Evolutionary conservation across 2,113 vertebrate species (phyloP), one percentile per base, ranked within the genome.

Genomic region (Poecile atricapillus): DNA sequence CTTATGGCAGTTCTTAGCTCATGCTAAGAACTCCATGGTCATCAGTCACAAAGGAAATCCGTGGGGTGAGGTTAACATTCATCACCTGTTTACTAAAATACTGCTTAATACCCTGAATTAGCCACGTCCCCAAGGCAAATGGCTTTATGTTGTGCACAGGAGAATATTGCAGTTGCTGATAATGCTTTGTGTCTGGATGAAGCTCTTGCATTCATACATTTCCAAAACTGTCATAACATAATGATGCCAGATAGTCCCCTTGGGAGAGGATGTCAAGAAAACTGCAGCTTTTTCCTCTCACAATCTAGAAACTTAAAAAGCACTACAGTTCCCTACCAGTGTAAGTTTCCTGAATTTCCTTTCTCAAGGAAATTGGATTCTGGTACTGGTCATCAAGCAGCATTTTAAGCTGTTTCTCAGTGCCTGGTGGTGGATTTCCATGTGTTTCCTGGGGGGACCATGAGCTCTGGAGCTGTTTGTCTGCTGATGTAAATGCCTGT

Each of bases 401-500:
- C 49, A 28, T 73, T 70, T 73, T 56, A 62, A 79, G 23, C 47
- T 73, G 39, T 76, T 68, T 60, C 18, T 50, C 44, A 25, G 18
- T 71, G 33, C 44, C 10, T 56, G 71, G 37, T 89, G 46, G 49
- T 91, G 30, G 23, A 74, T 49, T 83, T 82, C 22, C 44, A 18
- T 83, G 27, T 71, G 22, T 67, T 85, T 83, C 28, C 28, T 83
- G 33, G 12, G 23, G 19, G 64, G 7, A 37, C 13, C 19, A 1
- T 62, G 53, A 76, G 43, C 44, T 78, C n/a, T 52, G 27, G 46
- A 77, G 18, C 17, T 21, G n/a, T 43, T 80, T 2, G 3, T 73
- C 27, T 41, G 10, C 27, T 65, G 21, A 4, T 15, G 1, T 10
- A 43, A 43, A n/a, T 93, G 59, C 44, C 43, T 0, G 0, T 63